phyloP scores from a whole-genome alignment of 2,113 vertebrate species.

The Paratilapia polleni region DNA sequence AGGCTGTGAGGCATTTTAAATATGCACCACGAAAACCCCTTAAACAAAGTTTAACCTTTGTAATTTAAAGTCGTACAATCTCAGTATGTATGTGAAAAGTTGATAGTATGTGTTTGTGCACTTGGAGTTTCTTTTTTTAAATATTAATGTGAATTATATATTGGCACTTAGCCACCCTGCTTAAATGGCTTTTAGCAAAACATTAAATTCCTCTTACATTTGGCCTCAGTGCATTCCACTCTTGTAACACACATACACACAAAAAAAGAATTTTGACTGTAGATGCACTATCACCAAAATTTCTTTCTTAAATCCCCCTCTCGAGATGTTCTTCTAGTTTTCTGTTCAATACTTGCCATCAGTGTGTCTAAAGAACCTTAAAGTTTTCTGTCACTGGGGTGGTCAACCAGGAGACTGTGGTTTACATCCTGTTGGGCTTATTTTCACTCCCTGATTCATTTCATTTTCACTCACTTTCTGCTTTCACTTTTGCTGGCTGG shows the following conservation, averaged over 20 bases:
- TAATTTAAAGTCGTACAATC: no score
- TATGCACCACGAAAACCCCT: neutral
- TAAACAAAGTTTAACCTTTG: neutral
- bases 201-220: neutral
- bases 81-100: neutral
- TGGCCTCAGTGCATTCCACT: neutral
- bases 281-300: neutral
- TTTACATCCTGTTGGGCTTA: no score
- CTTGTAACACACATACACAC: no score
- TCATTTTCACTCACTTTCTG: no score
- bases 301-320: no score
- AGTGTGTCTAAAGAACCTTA: no score
- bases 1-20: neutral
- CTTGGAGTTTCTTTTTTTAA: neutral
- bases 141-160: neutral
- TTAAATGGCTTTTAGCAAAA: neutral
- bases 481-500: no score
- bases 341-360: neutral
- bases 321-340: neutral
- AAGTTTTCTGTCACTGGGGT: no score
- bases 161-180: fast-evolving
- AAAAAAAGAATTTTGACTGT: neutral
- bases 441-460: no score
- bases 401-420: no score
- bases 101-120: neutral